phyloP scores from a whole-genome alignment of 2,888 invertebrate species.

The Synergus gifuensis region DNA sequence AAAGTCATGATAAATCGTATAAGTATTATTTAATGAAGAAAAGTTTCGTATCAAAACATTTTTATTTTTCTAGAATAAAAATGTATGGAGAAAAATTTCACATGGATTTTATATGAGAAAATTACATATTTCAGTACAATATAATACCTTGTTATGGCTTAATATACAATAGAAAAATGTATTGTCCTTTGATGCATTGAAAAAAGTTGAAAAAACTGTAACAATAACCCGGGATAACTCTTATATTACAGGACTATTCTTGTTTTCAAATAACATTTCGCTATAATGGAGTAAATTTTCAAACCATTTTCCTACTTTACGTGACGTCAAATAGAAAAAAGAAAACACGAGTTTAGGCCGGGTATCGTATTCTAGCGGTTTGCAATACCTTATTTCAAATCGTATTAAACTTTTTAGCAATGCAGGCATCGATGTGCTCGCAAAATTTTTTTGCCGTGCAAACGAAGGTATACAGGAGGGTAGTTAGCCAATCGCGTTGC shows the following conservation, averaged over 20 bases:
- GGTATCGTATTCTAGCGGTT: neutral
- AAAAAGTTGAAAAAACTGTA: neutral
- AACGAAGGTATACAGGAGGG: slow-evolving; percentile 62
- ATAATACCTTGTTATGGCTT: neutral
- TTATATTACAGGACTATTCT: neutral
- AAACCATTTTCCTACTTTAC: neutral
- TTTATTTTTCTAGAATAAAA: neutral
- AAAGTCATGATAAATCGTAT: neutral
- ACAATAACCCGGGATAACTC: neutral
- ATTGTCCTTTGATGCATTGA: neutral
- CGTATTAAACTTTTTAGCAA: slow-evolving; percentile 31
- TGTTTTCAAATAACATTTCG: neutral
- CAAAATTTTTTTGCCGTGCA: slow-evolving; percentile 5
- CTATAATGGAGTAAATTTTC: neutral
- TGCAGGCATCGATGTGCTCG: slow-evolving; percentile 14
- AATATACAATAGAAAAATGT: neutral
- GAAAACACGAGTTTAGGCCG: neutral
- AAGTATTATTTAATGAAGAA: neutral
- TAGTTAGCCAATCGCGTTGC: slow-evolving; percentile 75
- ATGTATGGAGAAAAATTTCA: neutral
- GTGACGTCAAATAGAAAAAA: neutral
- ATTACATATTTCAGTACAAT: neutral
- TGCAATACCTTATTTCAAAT: slow-evolving; percentile 10
- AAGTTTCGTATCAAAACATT: neutral
- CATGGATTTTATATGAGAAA: neutral